phyloP scores from a whole-genome alignment of 2,797 vertebrate genomes.

The Xiphophorus birchmanni region DNA sequence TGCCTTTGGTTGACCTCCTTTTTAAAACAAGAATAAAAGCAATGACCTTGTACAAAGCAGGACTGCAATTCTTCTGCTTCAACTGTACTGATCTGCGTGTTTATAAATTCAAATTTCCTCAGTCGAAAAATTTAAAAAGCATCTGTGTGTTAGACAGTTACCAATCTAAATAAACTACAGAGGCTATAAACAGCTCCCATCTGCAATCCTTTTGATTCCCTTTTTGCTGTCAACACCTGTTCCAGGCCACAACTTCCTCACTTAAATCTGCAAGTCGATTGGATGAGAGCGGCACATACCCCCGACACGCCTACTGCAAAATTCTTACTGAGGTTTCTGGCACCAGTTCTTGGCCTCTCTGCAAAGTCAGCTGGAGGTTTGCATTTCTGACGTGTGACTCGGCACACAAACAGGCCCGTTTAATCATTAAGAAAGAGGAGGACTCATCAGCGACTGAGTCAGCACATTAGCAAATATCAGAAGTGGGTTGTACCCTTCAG shows the following conservation, averaged over 20 bases:
- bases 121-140: not conserved
- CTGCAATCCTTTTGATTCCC: conserved; percentile 39
- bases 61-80: not conserved
- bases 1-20: not conserved
- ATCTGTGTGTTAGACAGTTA: not conserved
- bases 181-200: conserved; percentile 21
- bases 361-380: conserved; percentile 61
- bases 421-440: conserved; percentile 17
- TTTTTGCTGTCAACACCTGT: conserved; percentile 52
- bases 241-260: conserved; percentile 68
- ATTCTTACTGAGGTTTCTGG: conserved; percentile 56
- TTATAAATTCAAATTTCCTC: not conserved
- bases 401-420: not conserved
- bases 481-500: conserved; percentile 34
- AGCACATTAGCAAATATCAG: conserved; percentile 38
- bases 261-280: conserved; percentile 35
- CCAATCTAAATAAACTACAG: conserved; percentile 14
- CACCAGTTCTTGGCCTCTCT: conserved; percentile 38
- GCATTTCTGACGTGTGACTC: conserved; percentile 38
- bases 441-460: conserved; percentile 27
- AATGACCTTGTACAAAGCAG: not conserved
- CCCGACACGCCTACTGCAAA: conserved; percentile 61
- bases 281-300: conserved; percentile 60
- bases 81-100: not conserved
- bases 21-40: not conserved